These are phyloP conservation scores for Oreochromis mossambicus DNA, from an alignment of 2,797 vertebrate genomes.

Conservation along the genomic window DNA sequence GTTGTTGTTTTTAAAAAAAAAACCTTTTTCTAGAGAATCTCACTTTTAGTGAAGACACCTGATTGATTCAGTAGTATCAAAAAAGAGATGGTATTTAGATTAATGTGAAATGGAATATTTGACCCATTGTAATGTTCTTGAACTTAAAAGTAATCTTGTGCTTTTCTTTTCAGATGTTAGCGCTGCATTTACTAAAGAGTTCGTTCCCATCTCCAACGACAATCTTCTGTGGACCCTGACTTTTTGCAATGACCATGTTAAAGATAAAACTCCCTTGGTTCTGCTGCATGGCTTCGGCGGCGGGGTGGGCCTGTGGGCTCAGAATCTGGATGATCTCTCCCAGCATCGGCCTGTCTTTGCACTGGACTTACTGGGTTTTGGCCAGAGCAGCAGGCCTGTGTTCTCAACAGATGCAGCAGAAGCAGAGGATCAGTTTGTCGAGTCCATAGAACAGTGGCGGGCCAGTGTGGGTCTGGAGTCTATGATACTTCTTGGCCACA, in stretches of 20 bases:
- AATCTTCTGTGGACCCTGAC: constrained; percentile 89
- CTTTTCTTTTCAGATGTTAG: constrained; percentile 74
- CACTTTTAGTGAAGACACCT: not conserved
- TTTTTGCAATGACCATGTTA: constrained; percentile 60
- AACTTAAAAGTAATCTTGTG: not conserved
- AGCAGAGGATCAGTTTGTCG: constrained; percentile 91
- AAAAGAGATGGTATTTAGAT: not conserved
- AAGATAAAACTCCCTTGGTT: constrained; percentile 84
- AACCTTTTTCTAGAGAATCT: not conserved
- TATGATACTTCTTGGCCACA: constrained; percentile 93
- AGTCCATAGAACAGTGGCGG: constrained; percentile 93
- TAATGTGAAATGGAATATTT: not conserved
- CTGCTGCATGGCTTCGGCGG: constrained; percentile 93
- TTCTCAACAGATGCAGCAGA: constrained; percentile 81
- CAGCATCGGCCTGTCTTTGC: constrained; percentile 83
- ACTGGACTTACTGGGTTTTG: constrained; percentile 91
- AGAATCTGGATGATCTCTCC: constrained; percentile 87
- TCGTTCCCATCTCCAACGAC: constrained; percentile 78
- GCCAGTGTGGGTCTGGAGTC: constrained; percentile 80
- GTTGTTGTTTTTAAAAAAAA: no score
- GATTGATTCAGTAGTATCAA: not conserved
- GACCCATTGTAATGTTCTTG: not conserved
- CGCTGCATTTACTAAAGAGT: constrained; percentile 78
- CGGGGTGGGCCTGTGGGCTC: constrained; percentile 91
- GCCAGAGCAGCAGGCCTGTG: constrained; percentile 88